Base-by-base conservation (phyloP, 2,888 invertebrate species). In the Andricus quercusramuli region DNA sequence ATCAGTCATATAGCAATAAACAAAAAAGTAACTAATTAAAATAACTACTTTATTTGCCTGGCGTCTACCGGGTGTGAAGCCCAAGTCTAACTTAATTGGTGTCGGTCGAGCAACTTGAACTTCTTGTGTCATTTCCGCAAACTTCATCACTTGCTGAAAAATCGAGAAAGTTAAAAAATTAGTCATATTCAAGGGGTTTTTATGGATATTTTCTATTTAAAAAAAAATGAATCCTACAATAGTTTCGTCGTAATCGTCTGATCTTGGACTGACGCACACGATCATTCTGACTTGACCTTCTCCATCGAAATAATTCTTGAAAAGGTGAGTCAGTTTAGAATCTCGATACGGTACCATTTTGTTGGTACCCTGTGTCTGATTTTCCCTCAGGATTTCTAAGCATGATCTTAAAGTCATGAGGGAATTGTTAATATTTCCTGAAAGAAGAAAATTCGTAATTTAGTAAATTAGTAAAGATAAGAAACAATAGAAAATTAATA, bases 271-370 rank as follows among this genome's bases (percentile, higher is more conserved):
- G 8, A 98, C 96, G 91, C 99, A 99, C 9, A 99, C 97, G 83
- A 99, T 95, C 99, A 99, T 99, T 80, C 97, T 95, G 0, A 99
- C 98, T 89, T 97, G 97, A 0, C 99, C 99, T 91, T 98, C 97
- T 0, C 99, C 99, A 92, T 99, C 99, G 92, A 99, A 99, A 93
- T 97, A 99, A 91, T 97, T 99, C 92, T 99, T 99, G 92, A 99
- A 99, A 79, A 99, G 94, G 93, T 98, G 97, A 0, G 99, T 99
- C 17, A 99, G 94, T 88, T 98, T 97, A 0, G 98, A 97, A 89
- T 99, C 99, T 41, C 99, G 94, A 92, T 99, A 99, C 0, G 99
- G 99, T 0, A 99, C 97, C 93, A 98, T 96, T 91, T 96, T 97
- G 80, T 94, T 95, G 0, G 94, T 93, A 20, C 94, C 94, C 25